These are phyloP conservation scores for Sussaba pulchella DNA, from an alignment of 2,888 invertebrate genomes.

Conservation along the genomic window DNA sequence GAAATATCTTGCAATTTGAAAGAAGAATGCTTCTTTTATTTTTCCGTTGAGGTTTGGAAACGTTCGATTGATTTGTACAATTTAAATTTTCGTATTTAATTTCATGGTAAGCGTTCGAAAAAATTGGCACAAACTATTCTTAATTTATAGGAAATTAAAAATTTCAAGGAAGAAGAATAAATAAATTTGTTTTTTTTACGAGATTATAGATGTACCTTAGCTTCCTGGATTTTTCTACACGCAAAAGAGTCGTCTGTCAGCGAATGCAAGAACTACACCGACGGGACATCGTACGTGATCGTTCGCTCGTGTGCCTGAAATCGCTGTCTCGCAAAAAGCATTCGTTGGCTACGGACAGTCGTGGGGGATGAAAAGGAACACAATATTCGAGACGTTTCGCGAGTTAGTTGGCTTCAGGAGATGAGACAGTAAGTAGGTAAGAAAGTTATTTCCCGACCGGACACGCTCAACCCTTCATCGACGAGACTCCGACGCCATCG, in stretches of 20 bases:
- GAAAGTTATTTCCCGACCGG: constrained; percentile 85
- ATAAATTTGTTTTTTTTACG: too few species aligned
- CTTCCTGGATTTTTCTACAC: not conserved
- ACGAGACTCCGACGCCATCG: constrained; percentile 47
- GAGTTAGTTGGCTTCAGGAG: constrained; percentile 82
- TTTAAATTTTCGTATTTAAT: too few species aligned
- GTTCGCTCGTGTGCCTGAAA: not conserved
- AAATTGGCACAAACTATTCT: too few species aligned
- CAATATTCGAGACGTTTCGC: constrained; percentile 75
- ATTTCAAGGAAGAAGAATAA: too few species aligned
- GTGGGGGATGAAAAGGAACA: constrained; percentile 42
- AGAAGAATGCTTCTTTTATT: too few species aligned
- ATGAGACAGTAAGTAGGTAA: constrained; percentile 84
- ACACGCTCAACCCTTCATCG: constrained; percentile 82
- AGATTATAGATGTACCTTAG: too few species aligned
- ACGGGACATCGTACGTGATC: not conserved
- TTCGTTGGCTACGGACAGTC: not conserved
- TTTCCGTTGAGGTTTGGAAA: too few species aligned
- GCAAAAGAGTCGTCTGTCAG: not conserved
- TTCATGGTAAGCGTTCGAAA: too few species aligned
- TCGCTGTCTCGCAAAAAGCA: not conserved
- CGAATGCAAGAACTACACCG: not conserved
- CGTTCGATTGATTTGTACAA: too few species aligned
- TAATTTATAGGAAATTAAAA: too few species aligned
- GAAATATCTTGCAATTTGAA: not conserved